Evolutionary conservation across 2,797 vertebrate species (phyloP).

Genomic region (Sebastiscus albofasciatus): DNA sequence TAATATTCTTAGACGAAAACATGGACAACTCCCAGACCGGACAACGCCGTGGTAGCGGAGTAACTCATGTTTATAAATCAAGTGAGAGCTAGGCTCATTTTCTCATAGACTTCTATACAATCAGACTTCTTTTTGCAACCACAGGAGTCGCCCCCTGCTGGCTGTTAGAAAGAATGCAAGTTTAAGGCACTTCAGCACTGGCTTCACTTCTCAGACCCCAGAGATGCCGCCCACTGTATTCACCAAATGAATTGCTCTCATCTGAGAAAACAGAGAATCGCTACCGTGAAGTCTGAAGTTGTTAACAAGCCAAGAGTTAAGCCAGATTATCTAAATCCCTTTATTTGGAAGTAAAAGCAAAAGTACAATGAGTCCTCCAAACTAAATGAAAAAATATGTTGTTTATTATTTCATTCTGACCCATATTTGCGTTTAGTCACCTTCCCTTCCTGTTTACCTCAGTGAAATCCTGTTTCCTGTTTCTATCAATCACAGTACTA

Average conservation of each 20-base stretch:
- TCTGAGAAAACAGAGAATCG: background rate
- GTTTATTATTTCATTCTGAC: background rate
- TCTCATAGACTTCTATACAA: no score
- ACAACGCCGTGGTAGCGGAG: no score
- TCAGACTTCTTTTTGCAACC: no score
- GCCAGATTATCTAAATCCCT: background rate
- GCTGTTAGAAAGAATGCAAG: no score
- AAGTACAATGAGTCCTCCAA: background rate
- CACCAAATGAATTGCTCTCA: background rate
- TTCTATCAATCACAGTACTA: background rate
- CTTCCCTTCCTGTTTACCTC: background rate
- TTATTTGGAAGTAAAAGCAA: background rate
- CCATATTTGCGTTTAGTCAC: background rate
- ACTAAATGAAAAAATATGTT: background rate
- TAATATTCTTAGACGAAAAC: no score
- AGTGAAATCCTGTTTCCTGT: background rate
- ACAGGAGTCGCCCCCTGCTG: no score
- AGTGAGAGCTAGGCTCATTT: no score
- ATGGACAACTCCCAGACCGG: no score
- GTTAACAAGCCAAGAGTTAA: background rate
- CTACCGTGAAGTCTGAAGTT: background rate
- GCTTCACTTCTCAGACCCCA: no score
- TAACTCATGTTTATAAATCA: no score
- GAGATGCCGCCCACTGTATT: background rate
- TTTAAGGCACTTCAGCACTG: no score